Percentiles rank a stretch among this genome's conserved stretches.
Evolutionary conservation across 1,140 invertebrate genomes (phyloP).

Genomic region (Heliconius himera): DNA sequence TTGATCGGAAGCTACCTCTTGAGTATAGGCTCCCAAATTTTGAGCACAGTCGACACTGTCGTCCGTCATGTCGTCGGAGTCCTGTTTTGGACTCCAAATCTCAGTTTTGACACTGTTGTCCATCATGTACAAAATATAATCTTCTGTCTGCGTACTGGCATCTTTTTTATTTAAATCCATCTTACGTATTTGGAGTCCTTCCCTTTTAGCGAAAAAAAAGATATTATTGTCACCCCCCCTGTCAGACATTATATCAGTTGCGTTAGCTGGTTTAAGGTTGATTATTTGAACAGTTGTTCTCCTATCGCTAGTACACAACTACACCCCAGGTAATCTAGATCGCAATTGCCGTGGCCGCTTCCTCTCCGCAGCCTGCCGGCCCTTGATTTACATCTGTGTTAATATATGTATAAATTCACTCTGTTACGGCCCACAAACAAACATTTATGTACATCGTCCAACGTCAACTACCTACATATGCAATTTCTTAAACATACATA

Average conservation of each 20-base stretch:
- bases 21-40: too few relatives aligned
- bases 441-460: neutral
- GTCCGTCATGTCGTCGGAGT: too few relatives aligned
- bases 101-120: too few relatives aligned
- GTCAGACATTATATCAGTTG: neutral
- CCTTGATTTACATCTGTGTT: neutral
- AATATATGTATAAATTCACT: neutral
- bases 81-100: too few relatives aligned
- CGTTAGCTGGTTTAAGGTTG: too few relatives aligned
- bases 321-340: neutral
- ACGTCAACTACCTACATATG: neutral
- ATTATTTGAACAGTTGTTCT: neutral
- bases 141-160: too few relatives aligned
- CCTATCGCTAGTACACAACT: neutral
- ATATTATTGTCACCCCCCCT: neutral
- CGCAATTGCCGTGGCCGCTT: neutral
- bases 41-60: too few relatives aligned
- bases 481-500: neutral
- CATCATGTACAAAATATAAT: too few relatives aligned
- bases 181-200: too few relatives aligned
- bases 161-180: too few relatives aligned
- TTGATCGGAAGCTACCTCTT: too few relatives aligned
- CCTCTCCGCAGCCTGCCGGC: neutral
- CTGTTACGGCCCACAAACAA: neutral
- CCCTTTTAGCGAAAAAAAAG: too few relatives aligned